Percentiles rank a stretch among this genome's conserved stretches.
phyloP scores from a whole-genome alignment of 2,113 vertebrate genomes.

The Stegastes partitus region DNA sequence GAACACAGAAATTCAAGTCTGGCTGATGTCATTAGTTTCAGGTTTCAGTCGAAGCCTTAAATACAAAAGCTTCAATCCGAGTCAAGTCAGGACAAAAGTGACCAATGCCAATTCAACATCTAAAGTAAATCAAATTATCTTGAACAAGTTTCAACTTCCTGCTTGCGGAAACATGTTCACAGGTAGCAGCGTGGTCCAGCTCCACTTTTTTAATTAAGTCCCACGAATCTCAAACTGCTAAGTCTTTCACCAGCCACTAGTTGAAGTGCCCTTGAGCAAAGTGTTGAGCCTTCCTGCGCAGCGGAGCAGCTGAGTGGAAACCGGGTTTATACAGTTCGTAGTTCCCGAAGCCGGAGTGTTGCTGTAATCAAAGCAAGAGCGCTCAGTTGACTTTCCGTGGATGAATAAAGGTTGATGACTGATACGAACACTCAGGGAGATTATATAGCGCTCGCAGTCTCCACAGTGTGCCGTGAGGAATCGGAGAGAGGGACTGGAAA shows the following conservation, averaged over 20 bases:
- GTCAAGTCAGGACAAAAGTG: not conserved
- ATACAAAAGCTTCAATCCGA: not conserved
- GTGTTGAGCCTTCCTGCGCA: not conserved
- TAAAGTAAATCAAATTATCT: too few relatives aligned
- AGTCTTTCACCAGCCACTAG: not conserved
- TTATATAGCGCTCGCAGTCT: constrained; percentile 55
- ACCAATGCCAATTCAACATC: not conserved
- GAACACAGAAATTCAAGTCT: too few relatives aligned
- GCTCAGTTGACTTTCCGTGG: constrained; percentile 51
- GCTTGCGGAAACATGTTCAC: not conserved
- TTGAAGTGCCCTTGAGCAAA: constrained; percentile 18
- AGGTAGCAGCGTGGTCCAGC: not conserved
- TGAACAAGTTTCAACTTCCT: too few relatives aligned
- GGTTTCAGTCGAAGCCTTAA: not conserved
- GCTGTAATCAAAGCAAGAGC: constrained; percentile 34
- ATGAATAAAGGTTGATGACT: constrained; percentile 65
- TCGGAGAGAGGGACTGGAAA: constrained; percentile 62
- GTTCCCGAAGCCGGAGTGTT: not conserved
- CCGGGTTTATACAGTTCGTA: not conserved
- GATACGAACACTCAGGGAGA: constrained; percentile 70
- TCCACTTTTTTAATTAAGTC: not conserved
- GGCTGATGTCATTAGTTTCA: not conserved
- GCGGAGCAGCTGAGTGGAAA: constrained; percentile 8
- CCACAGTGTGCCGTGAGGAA: constrained; percentile 48
- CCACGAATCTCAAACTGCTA: not conserved